A percentile compares a stretch with the other conserved stretches of the same genome.
Conservation (phyloP, 2,888 invertebrate genomes). For the Zootermopsis nevadensis region DNA sequence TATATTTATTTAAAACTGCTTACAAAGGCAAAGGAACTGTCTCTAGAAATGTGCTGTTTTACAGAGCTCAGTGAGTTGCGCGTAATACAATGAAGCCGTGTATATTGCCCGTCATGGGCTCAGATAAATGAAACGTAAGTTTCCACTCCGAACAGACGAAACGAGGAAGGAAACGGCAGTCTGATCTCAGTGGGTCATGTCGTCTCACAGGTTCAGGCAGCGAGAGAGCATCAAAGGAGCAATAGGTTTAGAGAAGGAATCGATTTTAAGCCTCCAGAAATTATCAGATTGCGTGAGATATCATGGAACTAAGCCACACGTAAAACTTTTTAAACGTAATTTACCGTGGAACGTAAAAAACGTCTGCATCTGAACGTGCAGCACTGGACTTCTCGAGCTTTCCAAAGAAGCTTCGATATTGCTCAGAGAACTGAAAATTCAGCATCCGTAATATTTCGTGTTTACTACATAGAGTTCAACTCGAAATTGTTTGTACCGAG, state of each 20-base stretch:
- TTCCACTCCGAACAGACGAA: background rate
- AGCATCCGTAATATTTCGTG: too few species aligned
- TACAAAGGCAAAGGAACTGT: too few species aligned
- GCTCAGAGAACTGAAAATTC: too few species aligned
- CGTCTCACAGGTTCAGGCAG: background rate
- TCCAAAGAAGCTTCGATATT: too few species aligned
- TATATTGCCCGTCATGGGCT: background rate
- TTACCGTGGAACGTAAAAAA: background rate
- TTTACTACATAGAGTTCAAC: too few species aligned
- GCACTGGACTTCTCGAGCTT: too few species aligned
- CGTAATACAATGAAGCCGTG: background rate
- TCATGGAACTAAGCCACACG: slow-evolving; percentile 24
- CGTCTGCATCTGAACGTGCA: background rate
- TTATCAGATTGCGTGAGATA: slow-evolving; percentile 20
- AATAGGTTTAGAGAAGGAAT: background rate
- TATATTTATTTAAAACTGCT: too few species aligned
- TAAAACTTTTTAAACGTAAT: slow-evolving; percentile 25
- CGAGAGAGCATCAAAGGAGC: background rate
- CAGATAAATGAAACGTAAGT: slow-evolving; percentile 8
- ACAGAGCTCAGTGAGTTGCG: too few species aligned
- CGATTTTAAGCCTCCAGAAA: background rate
- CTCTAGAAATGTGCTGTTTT: too few species aligned
- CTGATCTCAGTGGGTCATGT: slow-evolving; percentile 11
- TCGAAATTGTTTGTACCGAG: too few species aligned
- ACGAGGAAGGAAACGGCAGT: background rate